Base-by-base conservation (phyloP, 2,113 vertebrate genomes). In the Canis aureus region DNA sequence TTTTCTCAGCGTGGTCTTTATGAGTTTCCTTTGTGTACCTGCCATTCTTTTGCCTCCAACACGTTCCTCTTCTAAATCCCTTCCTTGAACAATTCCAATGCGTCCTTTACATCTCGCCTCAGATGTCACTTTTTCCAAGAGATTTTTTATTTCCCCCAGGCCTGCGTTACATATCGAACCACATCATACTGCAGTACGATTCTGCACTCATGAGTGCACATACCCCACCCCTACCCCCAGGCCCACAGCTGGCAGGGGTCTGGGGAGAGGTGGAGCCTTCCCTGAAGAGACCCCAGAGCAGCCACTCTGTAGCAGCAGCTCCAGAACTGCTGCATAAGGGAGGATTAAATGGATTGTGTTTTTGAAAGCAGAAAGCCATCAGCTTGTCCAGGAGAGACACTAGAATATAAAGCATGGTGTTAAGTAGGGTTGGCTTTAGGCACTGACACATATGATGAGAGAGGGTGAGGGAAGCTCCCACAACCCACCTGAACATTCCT, bases 181-280 rank as follows among this genome's bases (percentile, higher is more conserved):
- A 49, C 10, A 22, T 49, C n/a, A 27, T 7, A 53, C 8, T 43
- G 32, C 25, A 13, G 0, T 2, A 38, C 0, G 5, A 20, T 22
- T 43, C 53, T 32, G 74, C 0, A 2, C 32, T 51, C 13, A 0
- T 35, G 29, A 25, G 19, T 20, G 3, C 88, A 19, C 4, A 13
- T 8, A 29, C 19, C 15, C 11, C 27, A 16, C 2, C 43, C 43
- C 38, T 10, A 23, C 8, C 29, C 7, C 13, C 3, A 38, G 9
- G 8, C 5, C 71, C 10, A 19, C 12, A 53, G 4, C 43, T 22
- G 16, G 8, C 25, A 49, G 4, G 29, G 49, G 3, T 49, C 23
- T 2, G 7, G 25, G 22, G 43, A 51, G 25, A 49, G 11, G 5
- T 4, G 3, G 22, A 11, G 17, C 11, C 49, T 29, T 73, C n/a